Evolutionary conservation across 1,140 invertebrate species (phyloP).

Genomic region (Solenopsis fugax): DNA sequence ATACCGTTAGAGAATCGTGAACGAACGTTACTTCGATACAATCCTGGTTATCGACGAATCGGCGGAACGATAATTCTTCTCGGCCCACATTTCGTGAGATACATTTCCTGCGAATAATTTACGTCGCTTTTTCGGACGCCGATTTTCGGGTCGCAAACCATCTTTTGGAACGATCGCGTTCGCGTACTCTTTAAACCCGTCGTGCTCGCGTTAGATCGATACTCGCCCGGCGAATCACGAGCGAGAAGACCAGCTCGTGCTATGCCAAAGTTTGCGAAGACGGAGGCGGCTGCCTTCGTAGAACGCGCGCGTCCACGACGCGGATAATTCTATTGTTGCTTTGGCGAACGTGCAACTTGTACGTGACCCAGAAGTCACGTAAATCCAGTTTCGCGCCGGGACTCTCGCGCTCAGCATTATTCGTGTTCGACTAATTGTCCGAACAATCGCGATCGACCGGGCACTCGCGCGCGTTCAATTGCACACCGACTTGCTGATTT

Average conservation of each 20-base stretch:
- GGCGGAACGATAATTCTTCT: slow-evolving; percentile 48
- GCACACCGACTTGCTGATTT: slow-evolving; percentile 37
- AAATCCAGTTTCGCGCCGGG: slow-evolving; percentile 55
- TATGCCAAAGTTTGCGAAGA: slow-evolving; percentile 30
- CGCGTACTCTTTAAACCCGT: slow-evolving; percentile 10
- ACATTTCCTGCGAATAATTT: slow-evolving; percentile 34
- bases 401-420: slow-evolving; percentile 25
- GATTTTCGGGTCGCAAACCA: slow-evolving; percentile 38
- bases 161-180: background rate
- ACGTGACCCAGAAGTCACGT: slow-evolving; percentile 65
- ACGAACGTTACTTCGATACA: background rate
- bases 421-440: slow-evolving; percentile 54
- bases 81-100: background rate
- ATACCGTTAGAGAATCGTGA: background rate
- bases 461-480: slow-evolving; percentile 12
- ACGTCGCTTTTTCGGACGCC: slow-evolving; percentile 1
- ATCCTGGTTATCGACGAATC: slow-evolving; percentile 18
- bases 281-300: background rate
- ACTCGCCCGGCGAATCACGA: slow-evolving; percentile 31
- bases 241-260: slow-evolving; percentile 22
- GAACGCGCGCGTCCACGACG: slow-evolving; percentile 41
- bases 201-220: slow-evolving; percentile 40
- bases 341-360: slow-evolving; percentile 60
- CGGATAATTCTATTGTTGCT: slow-evolving; percentile 66
- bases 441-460: slow-evolving; percentile 37